Conservation (phyloP, 64 coral and sea anemone genomes). For the Montipora foliosa region DNA sequence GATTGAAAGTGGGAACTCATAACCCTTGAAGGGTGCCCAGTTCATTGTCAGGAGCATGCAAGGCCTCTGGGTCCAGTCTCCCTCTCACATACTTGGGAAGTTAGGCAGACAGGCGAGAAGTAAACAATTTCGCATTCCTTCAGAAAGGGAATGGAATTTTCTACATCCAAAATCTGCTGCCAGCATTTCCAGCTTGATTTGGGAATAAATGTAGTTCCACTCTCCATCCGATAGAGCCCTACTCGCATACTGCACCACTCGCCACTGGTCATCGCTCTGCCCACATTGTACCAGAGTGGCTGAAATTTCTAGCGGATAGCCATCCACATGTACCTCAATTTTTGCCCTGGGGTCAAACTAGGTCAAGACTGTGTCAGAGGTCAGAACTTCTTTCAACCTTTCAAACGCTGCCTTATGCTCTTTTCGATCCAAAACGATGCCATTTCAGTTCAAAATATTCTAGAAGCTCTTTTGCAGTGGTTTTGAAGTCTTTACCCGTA, state of each 20-base stretch:
- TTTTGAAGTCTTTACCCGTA: too few species aligned
- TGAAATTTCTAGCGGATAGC: constrained; percentile 31
- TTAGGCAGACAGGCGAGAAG: constrained; percentile 3
- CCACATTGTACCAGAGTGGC: constrained; percentile 21
- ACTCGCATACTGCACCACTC: constrained; percentile 34
- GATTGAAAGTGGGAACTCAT: constrained; percentile 23
- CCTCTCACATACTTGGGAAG: constrained; percentile 5
- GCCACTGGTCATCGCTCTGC: background rate
- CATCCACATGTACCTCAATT: constrained; percentile 40
- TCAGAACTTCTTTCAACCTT: background rate
- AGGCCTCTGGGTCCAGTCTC: background rate
- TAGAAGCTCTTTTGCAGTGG: too few species aligned
- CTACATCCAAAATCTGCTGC: constrained; percentile 29
- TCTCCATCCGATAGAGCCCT: constrained; percentile 6
- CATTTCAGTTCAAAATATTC: too few species aligned
- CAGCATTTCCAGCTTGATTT: constrained; percentile 42
- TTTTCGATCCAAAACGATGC: background rate
- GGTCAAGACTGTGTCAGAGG: background rate
- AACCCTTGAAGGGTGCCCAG: constrained; percentile 33
- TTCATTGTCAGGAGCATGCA: constrained; percentile 15
- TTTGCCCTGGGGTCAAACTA: constrained; percentile 43
- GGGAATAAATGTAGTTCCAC: constrained; percentile 8
- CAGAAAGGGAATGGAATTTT: constrained; percentile 18
- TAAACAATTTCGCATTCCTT: background rate
- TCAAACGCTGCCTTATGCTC: background rate